Conservation (phyloP, 2,797 vertebrate species). For the Aratinga solstitialis region DNA sequence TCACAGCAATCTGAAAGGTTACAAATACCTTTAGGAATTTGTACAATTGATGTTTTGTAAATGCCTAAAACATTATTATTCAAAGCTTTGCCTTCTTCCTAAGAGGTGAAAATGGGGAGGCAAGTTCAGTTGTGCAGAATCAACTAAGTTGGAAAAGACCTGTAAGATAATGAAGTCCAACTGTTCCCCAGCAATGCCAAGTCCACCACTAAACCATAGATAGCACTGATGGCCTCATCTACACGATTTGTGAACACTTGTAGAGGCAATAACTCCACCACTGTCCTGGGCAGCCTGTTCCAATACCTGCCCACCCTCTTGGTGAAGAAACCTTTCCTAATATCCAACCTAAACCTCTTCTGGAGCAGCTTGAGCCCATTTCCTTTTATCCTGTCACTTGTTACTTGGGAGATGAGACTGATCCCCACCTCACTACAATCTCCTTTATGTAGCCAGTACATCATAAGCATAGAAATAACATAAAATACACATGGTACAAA, state of each 20-base stretch:
- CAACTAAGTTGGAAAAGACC: neutral
- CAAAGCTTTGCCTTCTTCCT: neutral
- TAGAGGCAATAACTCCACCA: neutral
- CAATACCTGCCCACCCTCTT: neutral
- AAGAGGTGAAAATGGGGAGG: neutral
- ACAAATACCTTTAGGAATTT: neutral
- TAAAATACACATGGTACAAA: neutral
- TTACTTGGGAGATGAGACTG: neutral
- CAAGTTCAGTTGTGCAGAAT: neutral
- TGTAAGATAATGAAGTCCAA: neutral
- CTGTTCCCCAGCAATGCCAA: neutral
- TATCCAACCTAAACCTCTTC: neutral
- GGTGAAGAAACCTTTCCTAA: neutral
- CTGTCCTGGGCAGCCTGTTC: neutral
- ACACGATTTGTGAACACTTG: neutral
- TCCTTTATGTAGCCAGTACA: neutral
- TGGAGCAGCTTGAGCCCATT: neutral
- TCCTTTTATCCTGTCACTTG: neutral
- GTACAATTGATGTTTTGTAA: neutral
- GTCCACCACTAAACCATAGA: neutral
- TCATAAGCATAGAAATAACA: neutral
- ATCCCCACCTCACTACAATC: neutral
- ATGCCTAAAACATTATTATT: neutral
- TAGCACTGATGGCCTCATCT: neutral
- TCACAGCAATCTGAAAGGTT: neutral